Percentiles rank a stretch among this genome's conserved stretches.
Evolutionary conservation across 1,140 invertebrate species (phyloP).

Genomic region (Drosophila nannoptera): DNA sequence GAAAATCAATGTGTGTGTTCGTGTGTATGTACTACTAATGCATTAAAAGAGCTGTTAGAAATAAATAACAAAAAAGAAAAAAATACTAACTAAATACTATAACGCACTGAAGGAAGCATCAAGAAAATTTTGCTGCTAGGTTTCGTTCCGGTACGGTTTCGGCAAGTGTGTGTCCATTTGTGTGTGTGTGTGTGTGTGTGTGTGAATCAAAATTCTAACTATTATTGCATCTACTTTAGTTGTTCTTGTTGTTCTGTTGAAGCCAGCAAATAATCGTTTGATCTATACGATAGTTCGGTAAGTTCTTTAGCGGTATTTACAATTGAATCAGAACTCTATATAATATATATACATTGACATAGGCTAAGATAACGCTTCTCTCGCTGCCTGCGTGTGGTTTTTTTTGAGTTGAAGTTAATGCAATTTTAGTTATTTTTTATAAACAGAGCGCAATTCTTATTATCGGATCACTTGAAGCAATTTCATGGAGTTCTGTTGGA

Average conservation of each 20-base stretch:
- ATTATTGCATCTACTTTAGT: constrained; percentile 33
- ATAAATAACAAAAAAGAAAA: constrained; percentile 14
- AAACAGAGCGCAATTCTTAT: constrained; percentile 63
- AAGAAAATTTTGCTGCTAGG: constrained; percentile 36
- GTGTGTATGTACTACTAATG: constrained; percentile 34
- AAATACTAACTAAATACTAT: constrained; percentile 28
- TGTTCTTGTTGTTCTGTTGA: constrained; percentile 26
- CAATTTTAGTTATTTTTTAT: constrained; percentile 16
- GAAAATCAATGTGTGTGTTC: constrained; percentile 59
- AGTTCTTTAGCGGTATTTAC: constrained; percentile 54
- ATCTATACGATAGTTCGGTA: constrained; percentile 21
- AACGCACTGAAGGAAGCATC: constrained; percentile 57
- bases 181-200: constrained; percentile 22
- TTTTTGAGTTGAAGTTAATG: constrained; percentile 31
- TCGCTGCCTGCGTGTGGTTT: constrained; percentile 24
- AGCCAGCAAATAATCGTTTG: constrained; percentile 34
- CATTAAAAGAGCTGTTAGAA: constrained; percentile 4
- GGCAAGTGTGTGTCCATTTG: constrained; percentile 13
- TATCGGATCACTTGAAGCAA: constrained; percentile 76
- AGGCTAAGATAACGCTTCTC: constrained; percentile 46
- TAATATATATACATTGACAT: constrained; percentile 66
- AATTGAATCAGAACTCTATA: constrained; percentile 61
- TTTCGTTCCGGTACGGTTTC: constrained; percentile 25
- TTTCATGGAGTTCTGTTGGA: constrained; percentile 65
- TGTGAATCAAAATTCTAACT: constrained; percentile 24